A percentile compares a stretch with the other conserved stretches of the same genome.
These are phyloP conservation scores for Rhopilema esculentum DNA, from an alignment of 30 jellyfish, hydroid and myxozoan species.

Conservation along the genomic window DNA sequence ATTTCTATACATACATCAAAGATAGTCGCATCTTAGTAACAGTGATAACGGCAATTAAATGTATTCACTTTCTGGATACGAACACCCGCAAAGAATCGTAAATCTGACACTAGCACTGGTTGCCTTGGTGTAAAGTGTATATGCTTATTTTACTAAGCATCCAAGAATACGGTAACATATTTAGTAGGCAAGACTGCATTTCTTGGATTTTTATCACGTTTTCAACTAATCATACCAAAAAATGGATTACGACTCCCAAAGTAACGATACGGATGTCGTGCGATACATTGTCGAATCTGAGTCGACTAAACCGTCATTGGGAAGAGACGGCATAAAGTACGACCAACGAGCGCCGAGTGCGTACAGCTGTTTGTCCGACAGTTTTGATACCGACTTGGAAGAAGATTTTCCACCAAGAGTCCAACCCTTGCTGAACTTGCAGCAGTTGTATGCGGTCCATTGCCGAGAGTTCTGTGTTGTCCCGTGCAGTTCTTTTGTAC, in stretches of 20 bases:
- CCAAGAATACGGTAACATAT: not conserved
- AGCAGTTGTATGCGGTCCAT: conserved; percentile 11
- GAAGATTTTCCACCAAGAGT: conserved; percentile 16
- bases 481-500: conserved; percentile 62
- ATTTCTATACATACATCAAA: not conserved
- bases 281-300: not conserved
- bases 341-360: not conserved
- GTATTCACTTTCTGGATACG: conserved; percentile 2
- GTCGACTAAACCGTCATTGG: not conserved
- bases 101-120: not conserved
- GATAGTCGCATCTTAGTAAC: not conserved
- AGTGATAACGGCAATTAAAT: not conserved
- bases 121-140: conserved; percentile 25
- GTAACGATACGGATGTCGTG: not conserved
- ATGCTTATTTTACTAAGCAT: not conserved
- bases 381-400: conserved; percentile 62
- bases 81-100: conserved; percentile 17
- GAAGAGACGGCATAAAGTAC: not conserved
- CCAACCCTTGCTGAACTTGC: conserved; percentile 4
- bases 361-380: conserved; percentile 1
- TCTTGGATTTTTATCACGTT: too few relatives aligned
- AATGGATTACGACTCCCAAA: not conserved
- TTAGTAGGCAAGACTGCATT: not conserved
- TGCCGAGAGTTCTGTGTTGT: conserved; percentile 37
- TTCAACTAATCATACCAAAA: not conserved